Percentiles rank a stretch among this genome's conserved stretches.
Evolutionary conservation across 2,797 vertebrate genomes (phyloP).

Genomic region (Echiichthys vipera): DNA sequence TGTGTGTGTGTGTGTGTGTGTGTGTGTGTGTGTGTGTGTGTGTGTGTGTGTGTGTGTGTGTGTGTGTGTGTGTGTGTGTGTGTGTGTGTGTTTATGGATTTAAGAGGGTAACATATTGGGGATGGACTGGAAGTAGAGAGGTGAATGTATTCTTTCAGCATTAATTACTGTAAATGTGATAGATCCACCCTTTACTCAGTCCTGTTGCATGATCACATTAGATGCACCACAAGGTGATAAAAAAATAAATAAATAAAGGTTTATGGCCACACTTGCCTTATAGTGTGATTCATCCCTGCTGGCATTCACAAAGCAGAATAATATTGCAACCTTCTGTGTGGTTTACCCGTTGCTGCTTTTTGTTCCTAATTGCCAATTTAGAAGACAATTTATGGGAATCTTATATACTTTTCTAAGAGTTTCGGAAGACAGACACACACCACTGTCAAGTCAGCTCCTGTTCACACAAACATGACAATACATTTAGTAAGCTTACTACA

Average conservation of each 20-base stretch:
- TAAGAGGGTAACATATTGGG: too few relatives aligned
- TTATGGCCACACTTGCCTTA: constrained; percentile 14
- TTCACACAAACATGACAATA: constrained; percentile 8
- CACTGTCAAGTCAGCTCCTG: neutral
- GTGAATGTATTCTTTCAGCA: neutral
- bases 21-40: too few relatives aligned
- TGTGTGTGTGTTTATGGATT: too few relatives aligned
- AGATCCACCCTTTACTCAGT: neutral
- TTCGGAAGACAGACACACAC: neutral
- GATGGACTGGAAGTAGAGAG: too few relatives aligned
- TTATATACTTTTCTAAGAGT: too few relatives aligned
- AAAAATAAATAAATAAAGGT: constrained; percentile 10
- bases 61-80: too few relatives aligned
- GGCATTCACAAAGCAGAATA: constrained; percentile 5
- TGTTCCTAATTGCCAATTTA: constrained; percentile 9
- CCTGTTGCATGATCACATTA: neutral
- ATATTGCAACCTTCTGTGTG: neutral
- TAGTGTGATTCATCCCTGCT: constrained; percentile 14
- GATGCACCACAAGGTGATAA: constrained; percentile 5
- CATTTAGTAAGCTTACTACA: neutral
- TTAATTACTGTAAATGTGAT: neutral
- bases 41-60: too few relatives aligned
- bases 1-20: too few relatives aligned
- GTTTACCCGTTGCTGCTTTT: neutral
- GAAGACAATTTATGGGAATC: constrained; percentile 1